phyloP scores from a whole-genome alignment of 2,113 vertebrate species.

The Etia nguti region DNA sequence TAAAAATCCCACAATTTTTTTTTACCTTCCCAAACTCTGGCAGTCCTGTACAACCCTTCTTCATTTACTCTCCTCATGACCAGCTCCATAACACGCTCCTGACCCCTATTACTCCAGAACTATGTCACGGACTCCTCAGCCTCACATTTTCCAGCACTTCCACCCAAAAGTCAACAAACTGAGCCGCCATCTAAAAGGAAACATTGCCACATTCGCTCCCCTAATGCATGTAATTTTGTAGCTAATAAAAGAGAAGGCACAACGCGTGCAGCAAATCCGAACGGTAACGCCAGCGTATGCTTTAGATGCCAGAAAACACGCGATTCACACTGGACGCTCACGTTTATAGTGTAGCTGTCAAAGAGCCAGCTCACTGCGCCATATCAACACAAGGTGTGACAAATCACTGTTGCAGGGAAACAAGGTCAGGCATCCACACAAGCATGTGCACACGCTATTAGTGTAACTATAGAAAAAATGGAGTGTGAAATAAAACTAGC shows the following conservation, averaged over 20 bases:
- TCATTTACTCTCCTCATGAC: neutral
- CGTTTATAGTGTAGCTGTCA: constrained; percentile 29
- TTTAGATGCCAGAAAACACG: constrained; percentile 1
- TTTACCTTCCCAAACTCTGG: neutral
- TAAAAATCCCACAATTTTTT: constrained; percentile 18
- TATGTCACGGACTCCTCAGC: constrained; percentile 15
- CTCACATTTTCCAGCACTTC: neutral
- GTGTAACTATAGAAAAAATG: constrained; percentile 19
- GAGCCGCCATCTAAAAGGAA: neutral
- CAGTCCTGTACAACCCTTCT: constrained; percentile 12
- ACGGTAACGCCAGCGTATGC: neutral
- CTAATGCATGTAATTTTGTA: neutral
- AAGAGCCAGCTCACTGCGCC: constrained; percentile 36
- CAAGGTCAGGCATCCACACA: constrained; percentile 29
- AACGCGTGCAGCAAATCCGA: neutral
- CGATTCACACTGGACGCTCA: neutral
- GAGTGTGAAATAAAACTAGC: constrained; percentile 33
- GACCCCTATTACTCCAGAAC: constrained; percentile 25
- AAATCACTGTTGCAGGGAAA: constrained; percentile 28
- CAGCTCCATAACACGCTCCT: neutral
- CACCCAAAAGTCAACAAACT: neutral
- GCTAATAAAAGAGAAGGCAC: neutral
- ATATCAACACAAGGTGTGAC: constrained; percentile 37
- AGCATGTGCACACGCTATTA: neutral
- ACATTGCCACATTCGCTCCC: neutral